Conservation (phyloP, 2,888 invertebrate species). For the Eilema sororculum region DNA sequence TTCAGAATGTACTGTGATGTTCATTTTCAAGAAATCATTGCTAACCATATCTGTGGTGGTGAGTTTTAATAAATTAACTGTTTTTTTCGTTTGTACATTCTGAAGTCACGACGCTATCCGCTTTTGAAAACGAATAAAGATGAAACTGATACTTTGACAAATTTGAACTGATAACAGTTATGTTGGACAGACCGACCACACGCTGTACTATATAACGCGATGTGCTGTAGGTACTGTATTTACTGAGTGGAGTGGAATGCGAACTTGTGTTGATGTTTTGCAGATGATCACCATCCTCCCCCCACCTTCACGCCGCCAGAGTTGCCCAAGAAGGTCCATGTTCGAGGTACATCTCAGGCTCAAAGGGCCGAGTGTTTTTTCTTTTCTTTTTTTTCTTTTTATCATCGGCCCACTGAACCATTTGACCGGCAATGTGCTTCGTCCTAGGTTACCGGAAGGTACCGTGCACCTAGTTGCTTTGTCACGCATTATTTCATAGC, state of each 20-base stretch:
- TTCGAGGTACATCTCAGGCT: slow-evolving; percentile 93
- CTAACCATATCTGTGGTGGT: neutral
- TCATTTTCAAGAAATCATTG: slow-evolving; percentile 14
- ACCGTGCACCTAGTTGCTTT: slow-evolving; percentile 84
- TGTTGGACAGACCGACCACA: slow-evolving; percentile 62
- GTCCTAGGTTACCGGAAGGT: slow-evolving; percentile 74
- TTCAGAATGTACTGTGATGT: slow-evolving; percentile 33
- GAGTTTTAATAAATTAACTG: slow-evolving; percentile 7
- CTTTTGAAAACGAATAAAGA: slow-evolving; percentile 42
- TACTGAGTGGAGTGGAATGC: slow-evolving; percentile 87
- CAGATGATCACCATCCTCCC: slow-evolving; percentile 99
- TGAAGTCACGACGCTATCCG: slow-evolving; percentile 38
- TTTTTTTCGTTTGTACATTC: slow-evolving; percentile 24
- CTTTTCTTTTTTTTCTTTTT: slow-evolving; percentile 72
- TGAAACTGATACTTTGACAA: slow-evolving; percentile 50
- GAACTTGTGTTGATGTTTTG: slow-evolving; percentile 92
- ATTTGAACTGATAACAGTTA: slow-evolving; percentile 47
- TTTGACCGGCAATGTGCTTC: slow-evolving; percentile 80
- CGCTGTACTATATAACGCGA: slow-evolving; percentile 73
- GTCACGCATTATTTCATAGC: slow-evolving; percentile 83
- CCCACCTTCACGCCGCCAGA: slow-evolving; percentile 99
- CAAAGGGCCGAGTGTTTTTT: slow-evolving; percentile 81
- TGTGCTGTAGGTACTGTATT: slow-evolving; percentile 77
- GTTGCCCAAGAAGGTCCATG: slow-evolving; percentile 99
- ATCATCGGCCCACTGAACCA: slow-evolving; percentile 81